Evolutionary conservation across 2,888 invertebrate species (phyloP), one percentile per base, ranked within the genome.

Genomic region (Agonopterix arenella): DNA sequence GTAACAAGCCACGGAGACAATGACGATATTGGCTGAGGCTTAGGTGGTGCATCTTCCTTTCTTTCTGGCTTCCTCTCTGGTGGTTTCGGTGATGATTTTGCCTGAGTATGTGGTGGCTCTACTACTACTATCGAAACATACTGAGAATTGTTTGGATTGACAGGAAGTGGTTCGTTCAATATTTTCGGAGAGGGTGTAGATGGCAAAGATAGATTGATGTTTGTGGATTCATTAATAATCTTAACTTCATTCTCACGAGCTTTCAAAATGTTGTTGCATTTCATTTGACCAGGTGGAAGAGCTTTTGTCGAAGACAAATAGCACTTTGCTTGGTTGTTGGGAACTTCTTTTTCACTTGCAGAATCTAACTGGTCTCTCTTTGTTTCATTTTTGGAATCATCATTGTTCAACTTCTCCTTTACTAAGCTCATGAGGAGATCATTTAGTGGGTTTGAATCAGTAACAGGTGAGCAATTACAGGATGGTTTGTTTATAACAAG

Each of bases 221-320:
- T 84, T 48, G 80, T 80, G 28, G 85, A 79, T 58, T 89, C 85
- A 59, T 89, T 86, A 18, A 86, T 77, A 46, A 89, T 81, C 59
- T 86, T 89, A 5, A 89, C 81, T 62, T 89, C 89, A 61, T 76
- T 88, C 62, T 90, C 82, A 64, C 91, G 91, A 81, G 96, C 96
- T 91, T 98, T 98, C 49, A 98, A 89, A 75, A 98, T 97, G 55
- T 88, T 98, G 58, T 88, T 98, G 84, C 98, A 98, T 84, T 98
- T 98, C 55, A 98, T 91, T 73, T 97, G 96, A 58, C 97, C 96
- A 8, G 96, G 96, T 45, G 97, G 97, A 52, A 97, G 91, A 16
- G 95, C 93, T 66, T 93, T 93, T 11, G 43, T 43, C 40, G 91
- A 91, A 44, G 91, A 82, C 60, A 92, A 88, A 59, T 93, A 92